Conservation (phyloP, 2,797 vertebrate species). For the Psittacula derbiana region DNA sequence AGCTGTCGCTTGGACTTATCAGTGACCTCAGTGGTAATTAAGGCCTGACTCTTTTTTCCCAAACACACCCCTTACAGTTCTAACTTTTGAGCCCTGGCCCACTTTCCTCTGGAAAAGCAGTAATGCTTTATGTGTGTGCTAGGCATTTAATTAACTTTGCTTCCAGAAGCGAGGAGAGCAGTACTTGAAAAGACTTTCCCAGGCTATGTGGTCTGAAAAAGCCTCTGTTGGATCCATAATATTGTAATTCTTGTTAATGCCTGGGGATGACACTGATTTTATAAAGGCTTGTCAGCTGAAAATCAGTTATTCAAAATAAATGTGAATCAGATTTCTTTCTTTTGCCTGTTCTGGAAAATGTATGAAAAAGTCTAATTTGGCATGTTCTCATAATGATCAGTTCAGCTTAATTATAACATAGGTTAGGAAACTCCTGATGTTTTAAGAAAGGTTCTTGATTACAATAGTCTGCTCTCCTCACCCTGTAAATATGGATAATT, state of each 20-base stretch:
- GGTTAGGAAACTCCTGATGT: not conserved
- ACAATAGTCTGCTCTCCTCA: not conserved
- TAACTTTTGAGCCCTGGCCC: conserved; percentile 7
- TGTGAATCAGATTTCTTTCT: not conserved
- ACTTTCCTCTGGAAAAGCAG: conserved; percentile 2
- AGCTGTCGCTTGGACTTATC: not conserved
- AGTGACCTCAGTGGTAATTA: conserved; percentile 26
- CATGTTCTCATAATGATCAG: not conserved
- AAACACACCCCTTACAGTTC: conserved; percentile 6
- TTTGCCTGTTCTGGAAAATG: not conserved
- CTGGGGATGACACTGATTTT: not conserved
- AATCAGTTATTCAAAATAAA: not conserved
- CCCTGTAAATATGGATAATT: not conserved
- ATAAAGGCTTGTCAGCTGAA: not conserved
- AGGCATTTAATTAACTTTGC: conserved; percentile 14
- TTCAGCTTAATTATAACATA: not conserved
- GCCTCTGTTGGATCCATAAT: not conserved
- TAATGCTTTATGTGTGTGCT: not conserved
- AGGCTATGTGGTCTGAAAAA: not conserved
- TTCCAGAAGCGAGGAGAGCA: not conserved
- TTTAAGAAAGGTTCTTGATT: not conserved
- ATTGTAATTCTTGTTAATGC: not conserved
- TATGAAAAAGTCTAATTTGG: not conserved
- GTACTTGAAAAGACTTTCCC: not conserved
- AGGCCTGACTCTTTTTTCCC: not conserved